Evolutionary conservation across 1,140 invertebrate genomes (phyloP), one percentile per base, ranked within the genome.

Genomic region (Pinna nobilis): DNA sequence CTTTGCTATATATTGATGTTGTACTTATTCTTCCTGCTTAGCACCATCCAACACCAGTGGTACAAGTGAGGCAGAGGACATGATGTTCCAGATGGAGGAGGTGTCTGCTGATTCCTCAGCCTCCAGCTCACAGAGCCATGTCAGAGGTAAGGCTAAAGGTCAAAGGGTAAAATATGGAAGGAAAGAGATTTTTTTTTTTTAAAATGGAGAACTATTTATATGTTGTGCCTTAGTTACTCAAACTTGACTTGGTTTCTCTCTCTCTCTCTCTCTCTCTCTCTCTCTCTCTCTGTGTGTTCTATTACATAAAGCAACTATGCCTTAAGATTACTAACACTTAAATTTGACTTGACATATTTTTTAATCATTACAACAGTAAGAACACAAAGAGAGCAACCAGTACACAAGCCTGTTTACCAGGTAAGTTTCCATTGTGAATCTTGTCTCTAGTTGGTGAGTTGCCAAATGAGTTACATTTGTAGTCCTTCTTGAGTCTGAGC

Each of bases 1-100:
- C n/a, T n/a, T n/a, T n/a, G n/a, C 2, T 49, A 44, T 15, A 44
- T 64, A 41, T 18, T 20, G 23, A 4, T 37, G 60, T 64, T 64
- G 37, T 15, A 64, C 23, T 49, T 49, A 18, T n/a, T 49, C 23
- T 2, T 49, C 44, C 44, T 49, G 44, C 28, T 55, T 55, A 55
- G 20, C 5, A 61, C 44, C 5, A 60, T 18, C 1, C 37, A 61
- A 64, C 37, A 68, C 15, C 5, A 65, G 73, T 47, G 69, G 39
- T 44, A 44, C 49, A 7, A 68, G 53, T 32, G 74, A 82, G 23
- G 28, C 92, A 93, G 79, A 91, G 93, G 90, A 94, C 93, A 79
- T 94, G 70, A 81, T 87, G 78, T 88, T 87, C 47, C 76, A 68
- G 23, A 89, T 95, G 41, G 94, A 95, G 69, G 93, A 71, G 44